phyloP scores from a whole-genome alignment of 2,113 vertebrate species.

The Anas platyrhynchos region DNA sequence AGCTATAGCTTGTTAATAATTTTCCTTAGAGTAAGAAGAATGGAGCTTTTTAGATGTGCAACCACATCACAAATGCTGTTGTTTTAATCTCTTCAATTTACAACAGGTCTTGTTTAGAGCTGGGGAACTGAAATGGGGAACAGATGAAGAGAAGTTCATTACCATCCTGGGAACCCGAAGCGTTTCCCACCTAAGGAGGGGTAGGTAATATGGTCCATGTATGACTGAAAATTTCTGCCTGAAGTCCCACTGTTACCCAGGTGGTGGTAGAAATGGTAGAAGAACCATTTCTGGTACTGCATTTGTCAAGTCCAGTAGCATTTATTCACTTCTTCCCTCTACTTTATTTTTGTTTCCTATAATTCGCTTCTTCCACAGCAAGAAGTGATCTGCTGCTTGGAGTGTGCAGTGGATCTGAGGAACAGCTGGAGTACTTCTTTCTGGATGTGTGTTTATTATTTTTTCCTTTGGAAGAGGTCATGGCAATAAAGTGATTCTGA shows the following conservation, averaged over 20 bases:
- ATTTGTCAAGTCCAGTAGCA: not conserved
- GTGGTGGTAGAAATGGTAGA: not conserved
- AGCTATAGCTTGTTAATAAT: not conserved
- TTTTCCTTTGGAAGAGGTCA: not conserved
- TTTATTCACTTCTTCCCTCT: not conserved
- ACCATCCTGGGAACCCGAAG: conserved; percentile 92
- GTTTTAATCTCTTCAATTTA: not conserved
- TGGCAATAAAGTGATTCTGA: not conserved
- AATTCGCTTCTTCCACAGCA: not conserved
- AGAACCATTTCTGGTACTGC: not conserved
- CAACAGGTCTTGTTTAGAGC: conserved; percentile 89
- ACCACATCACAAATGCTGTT: not conserved
- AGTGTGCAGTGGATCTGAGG: not conserved
- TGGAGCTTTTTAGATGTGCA: not conserved
- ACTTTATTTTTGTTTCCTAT: not conserved
- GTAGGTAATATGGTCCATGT: conserved; percentile 68
- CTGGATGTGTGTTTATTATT: not conserved
- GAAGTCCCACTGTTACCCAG: not conserved
- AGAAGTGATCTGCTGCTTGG: not conserved
- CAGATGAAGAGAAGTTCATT: conserved; percentile 94
- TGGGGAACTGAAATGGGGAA: conserved; percentile 91
- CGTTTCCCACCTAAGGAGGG: conserved; percentile 84
- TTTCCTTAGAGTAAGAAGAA: not conserved
- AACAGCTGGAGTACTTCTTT: not conserved
- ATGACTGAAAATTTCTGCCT: not conserved